These are phyloP conservation scores for Yponomeuta evonymella DNA, from an alignment of 2,888 invertebrate species.

Conservation along the genomic window DNA sequence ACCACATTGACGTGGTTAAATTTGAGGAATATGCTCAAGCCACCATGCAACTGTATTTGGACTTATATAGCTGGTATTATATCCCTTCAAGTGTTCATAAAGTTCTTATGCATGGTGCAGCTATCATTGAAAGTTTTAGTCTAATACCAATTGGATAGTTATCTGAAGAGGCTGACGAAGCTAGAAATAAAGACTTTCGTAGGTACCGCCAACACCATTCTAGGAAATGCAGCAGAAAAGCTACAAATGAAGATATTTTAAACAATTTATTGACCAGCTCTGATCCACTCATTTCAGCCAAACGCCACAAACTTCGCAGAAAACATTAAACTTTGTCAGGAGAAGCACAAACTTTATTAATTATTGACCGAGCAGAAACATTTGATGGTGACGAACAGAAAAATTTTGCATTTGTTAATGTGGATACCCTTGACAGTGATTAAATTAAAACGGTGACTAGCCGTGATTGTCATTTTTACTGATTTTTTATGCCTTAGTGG, in stretches of 20 bases:
- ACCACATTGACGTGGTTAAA: slow-evolving; percentile 18
- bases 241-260: neutral
- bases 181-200: slow-evolving; percentile 21
- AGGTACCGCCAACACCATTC: neutral
- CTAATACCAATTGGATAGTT: slow-evolving; percentile 23
- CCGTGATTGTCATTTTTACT: too few species aligned
- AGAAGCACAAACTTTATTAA: too few species aligned
- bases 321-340: too few species aligned
- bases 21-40: slow-evolving; percentile 20
- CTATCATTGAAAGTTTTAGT: slow-evolving; percentile 19
- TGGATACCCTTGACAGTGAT: too few species aligned
- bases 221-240: neutral
- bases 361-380: too few species aligned
- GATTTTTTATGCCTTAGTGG: too few species aligned
- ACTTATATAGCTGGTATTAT: slow-evolving; percentile 24
- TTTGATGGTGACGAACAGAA: too few species aligned
- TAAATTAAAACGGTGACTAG: too few species aligned
- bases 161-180: neutral
- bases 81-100: slow-evolving; percentile 25
- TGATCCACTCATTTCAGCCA: too few species aligned
- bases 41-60: slow-evolving; percentile 23
- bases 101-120: slow-evolving; percentile 23
- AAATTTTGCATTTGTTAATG: too few species aligned
- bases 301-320: too few species aligned
- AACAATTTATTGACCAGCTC: too few species aligned